Evolutionary conservation across 2,888 invertebrate genomes (phyloP), one percentile per base, ranked within the genome.

Genomic region (Caenorhabditis sp.): DNA sequence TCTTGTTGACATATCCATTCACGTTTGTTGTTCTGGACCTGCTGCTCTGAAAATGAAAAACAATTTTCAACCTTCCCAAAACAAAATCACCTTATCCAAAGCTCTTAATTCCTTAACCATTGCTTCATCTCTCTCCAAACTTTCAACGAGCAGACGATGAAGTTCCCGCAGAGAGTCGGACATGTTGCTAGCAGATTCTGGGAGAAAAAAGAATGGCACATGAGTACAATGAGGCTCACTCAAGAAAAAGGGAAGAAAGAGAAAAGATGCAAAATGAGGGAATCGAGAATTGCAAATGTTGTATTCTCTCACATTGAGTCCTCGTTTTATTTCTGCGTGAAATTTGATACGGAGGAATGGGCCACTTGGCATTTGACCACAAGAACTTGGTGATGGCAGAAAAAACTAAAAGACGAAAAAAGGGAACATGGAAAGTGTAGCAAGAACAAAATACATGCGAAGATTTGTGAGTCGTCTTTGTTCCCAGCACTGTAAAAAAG

Each of bases 121-220:
- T 14, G 28, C 10, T 2, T 72, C 59, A 22, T 72, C 72, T 58
- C 72, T 26, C 14, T 47, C 14, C 31, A 72, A 59, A n/a, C 72
- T 72, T 14, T 72, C 72, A 5, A 8, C 16, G 31, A 47, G 58
- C 47, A 59, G 5, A 12, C 19, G 59, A 49, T 26, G 35, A 22
- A 59, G 22, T 16, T 72, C 59, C 35, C 19, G 47, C 16, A 72
- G 47, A 4, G 44, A 8, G 26, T 63, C 26, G 2, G 54, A 54
- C 54, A 54, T 31, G 35, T 51, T 31, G 54, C 24, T 24, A 54
- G 10, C 44, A 26, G 41, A 54, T 54, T 24, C 26, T 54, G 35
- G 14, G 8, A 1, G 2, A 28, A 66, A 31, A 49, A 31, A 44
- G 44, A 47, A 47, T 38, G 24, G 24, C 61, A 61, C 38, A 61